Base-by-base conservation (phyloP, 2,797 vertebrate genomes). In the Sebastes trivittatus region DNA sequence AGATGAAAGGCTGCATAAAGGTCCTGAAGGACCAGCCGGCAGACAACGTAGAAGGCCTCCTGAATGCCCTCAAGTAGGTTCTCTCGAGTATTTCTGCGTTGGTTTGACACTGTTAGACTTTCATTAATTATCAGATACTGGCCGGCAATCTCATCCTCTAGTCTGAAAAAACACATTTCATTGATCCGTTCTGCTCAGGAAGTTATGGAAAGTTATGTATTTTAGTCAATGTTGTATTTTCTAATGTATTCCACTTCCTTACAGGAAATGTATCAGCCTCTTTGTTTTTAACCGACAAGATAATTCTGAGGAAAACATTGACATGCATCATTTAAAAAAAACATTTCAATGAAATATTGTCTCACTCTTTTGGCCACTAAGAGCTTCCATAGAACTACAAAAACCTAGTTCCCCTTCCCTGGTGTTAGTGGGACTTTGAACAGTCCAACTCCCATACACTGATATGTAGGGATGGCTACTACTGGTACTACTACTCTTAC, bases 11-110 rank as follows among this genome's bases (percentile, higher is more conserved):
- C 77, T 94, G 91, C 87, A 94, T 94, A 75, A 94, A 95, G 58
- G 98, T 99, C 77, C 95, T 99, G 95, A 99, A 98, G 95, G 98
- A 99, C 32, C 98, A 99, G 88, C 97, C 98, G 25, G 97, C 97
- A 5, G 98, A 99, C 90, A 97, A 97, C 38, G 98, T 99, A 78
- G 98, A 99, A 94, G 98, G 98, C 64, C 97, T 99, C 86, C 96
- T 99, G 83, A 99, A 99, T 62, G 98, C 98, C 81, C 98, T 99
- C 94, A 99, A 97, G 98, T 99, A 96, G 81, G 97, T 87, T 18
- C 64, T 14, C 63, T 60, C 4, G 5, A 27, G 61, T 27, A 1
- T 32, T 55, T 38, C 13, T 23, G 6, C 49, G 27, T 18, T 18
- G 27, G 23, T 14, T 25, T 63, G 20, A 11, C 27, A 32, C 9